Conservation (phyloP, 2,797 vertebrate species). For the Cirrhinus mrigala region DNA sequence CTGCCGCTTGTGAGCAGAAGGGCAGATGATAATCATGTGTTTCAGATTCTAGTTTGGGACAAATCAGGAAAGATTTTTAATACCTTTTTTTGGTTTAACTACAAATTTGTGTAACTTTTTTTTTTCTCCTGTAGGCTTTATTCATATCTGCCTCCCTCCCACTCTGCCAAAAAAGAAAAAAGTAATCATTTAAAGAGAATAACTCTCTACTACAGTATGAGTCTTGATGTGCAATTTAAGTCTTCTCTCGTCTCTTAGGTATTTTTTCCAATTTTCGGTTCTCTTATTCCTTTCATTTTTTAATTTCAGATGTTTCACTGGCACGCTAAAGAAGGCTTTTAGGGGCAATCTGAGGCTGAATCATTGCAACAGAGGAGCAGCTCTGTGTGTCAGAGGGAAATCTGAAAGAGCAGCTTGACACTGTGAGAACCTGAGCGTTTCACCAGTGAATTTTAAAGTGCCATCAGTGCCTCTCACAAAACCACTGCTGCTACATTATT, state of each 20-base stretch:
- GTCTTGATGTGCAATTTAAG: neutral
- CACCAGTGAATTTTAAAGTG: slow-evolving; percentile 4
- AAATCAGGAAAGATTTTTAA: neutral
- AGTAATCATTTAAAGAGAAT: neutral
- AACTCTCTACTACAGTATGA: neutral
- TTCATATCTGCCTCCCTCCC: neutral
- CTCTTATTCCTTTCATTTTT: neutral
- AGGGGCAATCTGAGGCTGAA: neutral
- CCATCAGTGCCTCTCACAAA: neutral
- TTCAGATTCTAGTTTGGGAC: neutral
- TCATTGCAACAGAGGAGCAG: neutral
- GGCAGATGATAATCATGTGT: neutral
- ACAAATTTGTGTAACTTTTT: neutral
- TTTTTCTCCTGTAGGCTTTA: neutral
- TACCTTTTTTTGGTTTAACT: neutral
- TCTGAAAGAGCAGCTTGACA: neutral
- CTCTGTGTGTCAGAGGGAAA: slow-evolving; percentile 3
- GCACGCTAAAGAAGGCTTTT: neutral
- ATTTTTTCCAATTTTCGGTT: neutral
- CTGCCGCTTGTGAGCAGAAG: slow-evolving; percentile 8
- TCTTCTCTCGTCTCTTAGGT: neutral
- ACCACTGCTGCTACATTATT: neutral
- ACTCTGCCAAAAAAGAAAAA: neutral
- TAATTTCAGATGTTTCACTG: neutral
- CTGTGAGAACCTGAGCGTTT: neutral